These are phyloP conservation scores for Ceryle rudis DNA, from an alignment of 2,797 vertebrate genomes.

Conservation along the genomic window DNA sequence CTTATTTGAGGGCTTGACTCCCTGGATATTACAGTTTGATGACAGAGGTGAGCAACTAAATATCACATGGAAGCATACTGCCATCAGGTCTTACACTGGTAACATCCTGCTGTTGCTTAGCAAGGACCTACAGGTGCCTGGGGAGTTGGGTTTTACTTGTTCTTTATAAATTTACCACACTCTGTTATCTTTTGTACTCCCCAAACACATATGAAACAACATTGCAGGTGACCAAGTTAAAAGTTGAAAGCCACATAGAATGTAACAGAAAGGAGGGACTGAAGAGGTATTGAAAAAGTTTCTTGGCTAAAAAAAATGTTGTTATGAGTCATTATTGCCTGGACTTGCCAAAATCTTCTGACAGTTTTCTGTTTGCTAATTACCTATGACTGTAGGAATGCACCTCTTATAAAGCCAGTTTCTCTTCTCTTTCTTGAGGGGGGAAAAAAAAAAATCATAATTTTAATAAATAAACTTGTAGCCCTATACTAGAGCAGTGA, in stretches of 20 bases:
- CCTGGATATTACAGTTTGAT: neutral
- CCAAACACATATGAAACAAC: neutral
- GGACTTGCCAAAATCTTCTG: constrained; percentile 4
- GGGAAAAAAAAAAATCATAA: neutral
- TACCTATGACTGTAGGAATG: constrained; percentile 37
- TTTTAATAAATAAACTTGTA: neutral
- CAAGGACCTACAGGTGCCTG: neutral
- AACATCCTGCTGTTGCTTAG: neutral
- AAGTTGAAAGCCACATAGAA: neutral
- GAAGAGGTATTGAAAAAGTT: neutral
- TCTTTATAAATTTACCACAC: neutral
- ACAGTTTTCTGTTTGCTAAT: constrained; percentile 37
- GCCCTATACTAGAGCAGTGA: neutral
- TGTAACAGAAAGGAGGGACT: neutral
- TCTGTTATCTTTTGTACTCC: neutral
- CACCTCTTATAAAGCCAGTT: neutral
- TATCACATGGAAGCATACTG: neutral
- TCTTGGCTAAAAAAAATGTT: neutral
- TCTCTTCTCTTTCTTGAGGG: neutral
- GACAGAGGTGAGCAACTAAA: neutral
- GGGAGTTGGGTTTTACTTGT: neutral
- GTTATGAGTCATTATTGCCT: constrained; percentile 13
- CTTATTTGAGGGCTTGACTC: neutral
- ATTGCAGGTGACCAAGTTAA: neutral
- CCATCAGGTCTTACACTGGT: neutral